Conservation (phyloP, 2,888 invertebrate genomes). For the Yponomeuta evonymella region DNA sequence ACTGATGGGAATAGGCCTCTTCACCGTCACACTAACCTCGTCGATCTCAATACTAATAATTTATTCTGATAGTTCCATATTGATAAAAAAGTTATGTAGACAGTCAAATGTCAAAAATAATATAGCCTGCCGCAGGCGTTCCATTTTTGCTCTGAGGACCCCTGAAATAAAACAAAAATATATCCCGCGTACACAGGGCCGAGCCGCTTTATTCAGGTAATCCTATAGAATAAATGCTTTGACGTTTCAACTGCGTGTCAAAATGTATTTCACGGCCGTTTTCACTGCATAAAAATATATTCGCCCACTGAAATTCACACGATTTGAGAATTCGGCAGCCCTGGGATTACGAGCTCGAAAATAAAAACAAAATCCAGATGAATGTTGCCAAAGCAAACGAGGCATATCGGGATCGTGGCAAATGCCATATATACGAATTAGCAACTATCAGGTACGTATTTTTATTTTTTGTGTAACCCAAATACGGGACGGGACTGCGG, state of each 20-base stretch:
- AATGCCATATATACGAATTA: no score
- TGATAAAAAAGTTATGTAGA: no score
- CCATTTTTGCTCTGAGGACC: background rate
- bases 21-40: no score
- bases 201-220: background rate
- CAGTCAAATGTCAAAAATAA: background rate
- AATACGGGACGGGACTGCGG: no score
- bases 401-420: no score
- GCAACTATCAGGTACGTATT: no score
- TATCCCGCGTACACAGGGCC: background rate
- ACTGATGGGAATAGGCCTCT: no score
- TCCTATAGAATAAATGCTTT: conserved; percentile 2
- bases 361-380: background rate
- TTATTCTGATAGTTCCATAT: no score
- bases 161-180: background rate
- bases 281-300: background rate
- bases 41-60: no score
- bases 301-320: background rate
- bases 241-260: conserved; percentile 1
- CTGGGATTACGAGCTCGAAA: background rate
- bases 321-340: background rate
- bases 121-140: background rate
- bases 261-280: background rate
- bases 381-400: no score
- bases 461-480: no score